Evolutionary conservation across 2,113 vertebrate genomes (phyloP).

Genomic region (Petromus typicus): DNA sequence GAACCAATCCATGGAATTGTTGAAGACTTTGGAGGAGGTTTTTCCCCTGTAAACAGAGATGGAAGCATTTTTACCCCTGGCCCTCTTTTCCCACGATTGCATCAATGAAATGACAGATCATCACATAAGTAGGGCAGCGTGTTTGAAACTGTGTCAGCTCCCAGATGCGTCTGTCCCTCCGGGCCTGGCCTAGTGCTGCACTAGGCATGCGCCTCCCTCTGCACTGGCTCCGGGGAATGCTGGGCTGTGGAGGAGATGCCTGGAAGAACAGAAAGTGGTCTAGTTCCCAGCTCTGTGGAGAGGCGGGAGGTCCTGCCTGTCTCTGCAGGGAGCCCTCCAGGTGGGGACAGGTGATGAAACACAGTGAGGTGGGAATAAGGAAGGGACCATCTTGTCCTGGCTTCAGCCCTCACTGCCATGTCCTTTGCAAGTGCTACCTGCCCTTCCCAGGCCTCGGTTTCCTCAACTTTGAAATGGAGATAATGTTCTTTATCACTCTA

Average conservation of each 20-base stretch:
- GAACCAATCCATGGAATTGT: background rate
- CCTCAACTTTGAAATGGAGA: background rate
- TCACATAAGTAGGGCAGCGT: constrained; percentile 69
- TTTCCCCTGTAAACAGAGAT: background rate
- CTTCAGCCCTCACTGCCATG: background rate
- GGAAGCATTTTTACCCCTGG: background rate
- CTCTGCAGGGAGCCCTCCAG: background rate
- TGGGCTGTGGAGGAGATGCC: background rate
- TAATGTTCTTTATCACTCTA: background rate
- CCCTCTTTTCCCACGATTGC: background rate
- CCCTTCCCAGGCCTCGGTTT: background rate
- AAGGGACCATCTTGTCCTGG: background rate
- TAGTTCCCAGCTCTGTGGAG: background rate
- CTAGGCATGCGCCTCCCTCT: background rate
- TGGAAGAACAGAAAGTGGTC: background rate
- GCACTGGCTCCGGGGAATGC: background rate
- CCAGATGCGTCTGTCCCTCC: constrained; percentile 58
- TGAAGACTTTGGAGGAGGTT: background rate
- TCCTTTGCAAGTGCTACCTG: background rate
- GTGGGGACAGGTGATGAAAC: background rate
- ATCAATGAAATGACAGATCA: constrained; percentile 53
- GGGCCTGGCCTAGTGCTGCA: constrained; percentile 62
- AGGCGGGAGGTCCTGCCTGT: background rate
- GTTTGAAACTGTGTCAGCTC: constrained; percentile 72
- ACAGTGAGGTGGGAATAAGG: background rate